A percentile compares a stretch with the other conserved stretches of the same genome.
Evolutionary conservation across 2,113 vertebrate genomes (phyloP).

Genomic region (Austrofundulus limnaeus): DNA sequence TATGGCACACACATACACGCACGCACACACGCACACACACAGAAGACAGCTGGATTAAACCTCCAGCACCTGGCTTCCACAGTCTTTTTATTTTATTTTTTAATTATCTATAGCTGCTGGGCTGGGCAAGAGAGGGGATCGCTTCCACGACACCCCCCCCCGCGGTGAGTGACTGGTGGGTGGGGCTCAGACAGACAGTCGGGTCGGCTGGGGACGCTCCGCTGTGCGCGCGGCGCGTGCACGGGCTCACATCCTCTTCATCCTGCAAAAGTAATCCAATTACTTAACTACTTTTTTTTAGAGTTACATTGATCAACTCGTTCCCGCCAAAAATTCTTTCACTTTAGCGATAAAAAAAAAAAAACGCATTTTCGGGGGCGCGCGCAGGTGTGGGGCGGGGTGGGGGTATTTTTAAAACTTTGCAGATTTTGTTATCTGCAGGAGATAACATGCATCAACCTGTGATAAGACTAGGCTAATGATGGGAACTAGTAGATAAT

Average conservation of each 20-base stretch:
- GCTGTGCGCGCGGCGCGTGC: constrained; percentile 42
- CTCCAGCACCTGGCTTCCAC: constrained; percentile 4
- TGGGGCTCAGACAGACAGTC: constrained; percentile 67
- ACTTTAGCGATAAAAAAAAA: background rate
- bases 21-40: background rate
- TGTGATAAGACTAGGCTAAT: background rate
- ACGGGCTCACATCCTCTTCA: constrained; percentile 17
- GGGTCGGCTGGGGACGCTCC: constrained; percentile 67
- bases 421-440: background rate
- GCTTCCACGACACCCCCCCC: constrained; percentile 28
- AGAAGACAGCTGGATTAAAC: constrained; percentile 39
- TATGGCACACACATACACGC: too few species aligned
- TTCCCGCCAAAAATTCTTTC: background rate
- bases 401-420: background rate
- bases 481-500: background rate
- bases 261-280: constrained; percentile 21
- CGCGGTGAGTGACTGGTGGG: constrained; percentile 61
- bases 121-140: constrained; percentile 28
- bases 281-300: constrained; percentile 2
- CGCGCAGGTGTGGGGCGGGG: too few species aligned
- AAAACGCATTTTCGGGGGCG: too few species aligned
- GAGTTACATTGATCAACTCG: too few species aligned
- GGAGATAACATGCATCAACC: background rate
- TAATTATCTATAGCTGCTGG: background rate
- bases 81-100: too few species aligned